Evolutionary conservation across 1,140 invertebrate species (phyloP).

Genomic region (Brachionus rubens): DNA sequence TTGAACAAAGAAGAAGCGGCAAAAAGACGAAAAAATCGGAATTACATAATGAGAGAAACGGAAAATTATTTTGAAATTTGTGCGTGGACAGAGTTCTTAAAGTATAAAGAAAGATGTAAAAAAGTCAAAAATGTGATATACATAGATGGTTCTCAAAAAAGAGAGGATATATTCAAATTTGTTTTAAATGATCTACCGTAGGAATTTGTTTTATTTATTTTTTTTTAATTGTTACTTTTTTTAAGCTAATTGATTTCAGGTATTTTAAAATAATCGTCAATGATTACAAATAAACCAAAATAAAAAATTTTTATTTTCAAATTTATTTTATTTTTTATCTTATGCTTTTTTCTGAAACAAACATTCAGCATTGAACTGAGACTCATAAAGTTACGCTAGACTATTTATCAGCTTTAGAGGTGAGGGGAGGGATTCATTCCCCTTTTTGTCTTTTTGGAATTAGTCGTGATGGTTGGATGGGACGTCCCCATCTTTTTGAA

Average conservation of each 20-base stretch:
- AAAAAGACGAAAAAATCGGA: background rate
- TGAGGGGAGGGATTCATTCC: too few species aligned
- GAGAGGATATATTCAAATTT: conserved; percentile 16
- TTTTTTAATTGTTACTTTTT: background rate
- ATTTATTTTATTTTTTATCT: too few species aligned
- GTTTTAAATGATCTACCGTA: conserved; percentile 20
- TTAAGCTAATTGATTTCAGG: background rate
- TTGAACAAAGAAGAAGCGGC: conserved; percentile 15
- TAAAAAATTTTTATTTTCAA: too few species aligned
- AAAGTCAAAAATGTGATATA: background rate
- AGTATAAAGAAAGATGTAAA: conserved; percentile 40
- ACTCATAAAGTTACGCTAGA: too few species aligned
- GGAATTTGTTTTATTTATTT: background rate
- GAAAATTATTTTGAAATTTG: conserved; percentile 42
- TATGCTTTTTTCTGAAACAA: too few species aligned
- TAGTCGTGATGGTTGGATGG: too few species aligned
- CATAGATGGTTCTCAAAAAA: background rate
- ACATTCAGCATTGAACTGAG: too few species aligned
- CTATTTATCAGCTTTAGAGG: too few species aligned
- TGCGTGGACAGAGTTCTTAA: conserved; percentile 17
- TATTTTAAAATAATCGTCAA: too few species aligned
- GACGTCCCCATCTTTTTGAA: too few species aligned
- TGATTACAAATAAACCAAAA: too few species aligned
- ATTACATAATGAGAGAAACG: conserved; percentile 17
- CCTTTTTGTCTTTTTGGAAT: too few species aligned